These are phyloP conservation scores for Aphyosemion australe DNA, from an alignment of 2,113 vertebrate species.

Conservation along the genomic window DNA sequence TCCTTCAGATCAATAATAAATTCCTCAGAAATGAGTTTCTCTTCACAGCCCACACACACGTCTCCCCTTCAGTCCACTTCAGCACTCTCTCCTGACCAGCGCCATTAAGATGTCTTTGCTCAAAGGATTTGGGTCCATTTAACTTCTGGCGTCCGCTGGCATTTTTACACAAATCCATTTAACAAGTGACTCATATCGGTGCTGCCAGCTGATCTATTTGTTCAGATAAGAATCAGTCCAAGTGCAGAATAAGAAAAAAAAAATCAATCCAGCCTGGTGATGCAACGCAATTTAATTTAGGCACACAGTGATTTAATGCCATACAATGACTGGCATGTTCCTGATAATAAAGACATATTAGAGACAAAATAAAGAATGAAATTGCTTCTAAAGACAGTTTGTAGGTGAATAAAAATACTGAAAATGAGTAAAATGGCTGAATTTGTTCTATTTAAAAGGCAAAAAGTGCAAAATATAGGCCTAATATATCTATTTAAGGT, in stretches of 20 bases:
- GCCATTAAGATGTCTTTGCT: slow-evolving; percentile 10
- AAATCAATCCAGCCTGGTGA: slow-evolving; percentile 28
- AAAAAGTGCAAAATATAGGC: too few species aligned
- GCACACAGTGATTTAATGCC: slow-evolving; percentile 4
- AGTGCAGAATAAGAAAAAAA: not conserved
- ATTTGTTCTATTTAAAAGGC: too few species aligned
- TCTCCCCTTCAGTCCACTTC: slow-evolving; percentile 21
- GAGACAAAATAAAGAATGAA: too few species aligned
- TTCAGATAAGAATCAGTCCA: slow-evolving; percentile 10
- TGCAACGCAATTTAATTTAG: slow-evolving; percentile 19
- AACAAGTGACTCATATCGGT: slow-evolving; percentile 24
- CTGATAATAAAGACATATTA: not conserved
- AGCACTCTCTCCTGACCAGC: slow-evolving; percentile 13
- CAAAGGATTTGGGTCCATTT: slow-evolving; percentile 23
- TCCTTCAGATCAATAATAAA: slow-evolving; percentile 57
- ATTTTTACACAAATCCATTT: slow-evolving; percentile 17
- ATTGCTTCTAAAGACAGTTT: too few species aligned
- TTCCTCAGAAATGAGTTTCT: slow-evolving; percentile 53
- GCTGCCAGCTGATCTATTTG: slow-evolving; percentile 14
- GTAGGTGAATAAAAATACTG: too few species aligned
- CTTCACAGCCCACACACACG: slow-evolving; percentile 36
- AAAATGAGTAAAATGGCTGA: too few species aligned
- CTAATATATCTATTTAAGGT: too few species aligned
- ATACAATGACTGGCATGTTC: not conserved
- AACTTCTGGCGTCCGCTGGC: slow-evolving; percentile 5